Conservation (phyloP, 2,797 vertebrate species). For the Falco berigora region DNA sequence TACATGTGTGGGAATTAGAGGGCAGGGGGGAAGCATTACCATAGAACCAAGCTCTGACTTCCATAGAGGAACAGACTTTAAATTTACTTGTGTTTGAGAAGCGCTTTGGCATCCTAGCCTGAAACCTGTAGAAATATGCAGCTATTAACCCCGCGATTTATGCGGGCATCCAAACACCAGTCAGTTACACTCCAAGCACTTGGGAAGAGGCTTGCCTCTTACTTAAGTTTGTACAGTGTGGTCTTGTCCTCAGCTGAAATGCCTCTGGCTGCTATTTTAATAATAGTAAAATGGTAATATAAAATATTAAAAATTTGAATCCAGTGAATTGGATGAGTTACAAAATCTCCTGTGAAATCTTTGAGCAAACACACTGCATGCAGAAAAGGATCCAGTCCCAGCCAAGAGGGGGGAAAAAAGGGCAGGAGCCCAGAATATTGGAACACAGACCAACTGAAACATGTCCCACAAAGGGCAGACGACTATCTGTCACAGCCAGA, state of each 20-base stretch:
- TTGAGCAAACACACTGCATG: neutral
- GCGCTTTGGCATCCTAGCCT: neutral
- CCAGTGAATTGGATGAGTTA: neutral
- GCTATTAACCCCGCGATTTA: neutral
- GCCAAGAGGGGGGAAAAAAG: neutral
- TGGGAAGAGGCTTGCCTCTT: neutral
- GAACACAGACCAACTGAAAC: neutral
- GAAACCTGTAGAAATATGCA: neutral
- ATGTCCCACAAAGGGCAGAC: neutral
- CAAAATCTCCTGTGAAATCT: neutral
- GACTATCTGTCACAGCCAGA: neutral
- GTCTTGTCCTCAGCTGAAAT: neutral
- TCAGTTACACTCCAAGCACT: neutral
- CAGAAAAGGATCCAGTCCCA: neutral
- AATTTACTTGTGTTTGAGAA: neutral
- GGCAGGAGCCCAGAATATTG: neutral
- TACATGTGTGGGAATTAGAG: constrained; percentile 12
- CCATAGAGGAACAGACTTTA: neutral
- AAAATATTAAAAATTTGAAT: neutral
- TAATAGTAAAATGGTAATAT: neutral
- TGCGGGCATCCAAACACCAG: neutral
- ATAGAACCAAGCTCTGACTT: neutral
- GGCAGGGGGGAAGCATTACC: neutral
- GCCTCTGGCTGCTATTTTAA: neutral
- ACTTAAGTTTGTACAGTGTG: neutral